Evolutionary conservation across 1,140 invertebrate genomes (phyloP).

Genomic region (Zeugodacus cucurbitae): DNA sequence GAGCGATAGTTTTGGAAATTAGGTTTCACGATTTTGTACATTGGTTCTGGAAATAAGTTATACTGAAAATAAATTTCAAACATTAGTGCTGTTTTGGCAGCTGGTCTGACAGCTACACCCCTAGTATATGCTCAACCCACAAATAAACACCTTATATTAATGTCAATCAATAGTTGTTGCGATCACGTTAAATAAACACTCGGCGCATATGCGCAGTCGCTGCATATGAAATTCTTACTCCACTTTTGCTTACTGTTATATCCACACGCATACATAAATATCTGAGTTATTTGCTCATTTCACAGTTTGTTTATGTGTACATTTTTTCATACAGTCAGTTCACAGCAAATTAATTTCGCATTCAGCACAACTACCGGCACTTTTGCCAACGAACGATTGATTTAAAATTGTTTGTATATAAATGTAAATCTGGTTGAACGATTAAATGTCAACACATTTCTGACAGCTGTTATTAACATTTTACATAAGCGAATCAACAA

Average conservation of each 20-base stretch:
- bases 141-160: too few relatives aligned
- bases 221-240: neutral
- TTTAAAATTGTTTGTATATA: neutral
- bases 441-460: neutral
- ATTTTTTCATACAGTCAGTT: neutral
- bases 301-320: neutral
- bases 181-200: neutral
- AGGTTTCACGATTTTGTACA: too few relatives aligned
- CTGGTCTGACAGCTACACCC: too few relatives aligned
- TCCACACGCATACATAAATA: neutral
- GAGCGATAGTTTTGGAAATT: too few relatives aligned
- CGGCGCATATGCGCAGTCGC: neutral
- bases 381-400: neutral
- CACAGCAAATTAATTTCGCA: neutral
- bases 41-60: too few relatives aligned
- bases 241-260: neutral
- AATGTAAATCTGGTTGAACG: neutral
- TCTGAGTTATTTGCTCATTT: neutral
- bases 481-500: neutral
- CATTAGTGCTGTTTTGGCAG: too few relatives aligned
- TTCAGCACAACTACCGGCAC: neutral
- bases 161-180: neutral
- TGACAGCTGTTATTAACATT: neutral
- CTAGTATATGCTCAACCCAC: too few relatives aligned
- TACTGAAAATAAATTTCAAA: too few relatives aligned